These are phyloP conservation scores for Pseudomyrmex cubaensis DNA, from an alignment of 1,140 invertebrate genomes.

Conservation along the genomic window DNA sequence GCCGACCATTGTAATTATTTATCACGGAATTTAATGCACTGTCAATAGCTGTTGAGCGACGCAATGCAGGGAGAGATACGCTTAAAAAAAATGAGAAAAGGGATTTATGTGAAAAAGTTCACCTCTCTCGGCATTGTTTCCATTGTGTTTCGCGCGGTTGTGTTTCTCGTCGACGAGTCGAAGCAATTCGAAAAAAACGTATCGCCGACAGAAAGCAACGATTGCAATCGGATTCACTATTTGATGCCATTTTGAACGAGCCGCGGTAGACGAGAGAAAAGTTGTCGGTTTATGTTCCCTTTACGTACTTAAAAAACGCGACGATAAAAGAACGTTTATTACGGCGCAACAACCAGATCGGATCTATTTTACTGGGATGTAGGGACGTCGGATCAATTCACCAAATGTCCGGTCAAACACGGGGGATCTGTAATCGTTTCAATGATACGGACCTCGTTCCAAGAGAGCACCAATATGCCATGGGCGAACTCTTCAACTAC, in stretches of 20 bases:
- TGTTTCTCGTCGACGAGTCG: constrained; percentile 6
- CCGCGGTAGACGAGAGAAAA: not conserved
- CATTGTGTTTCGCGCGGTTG: not conserved
- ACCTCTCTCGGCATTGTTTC: not conserved
- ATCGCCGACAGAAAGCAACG: not conserved
- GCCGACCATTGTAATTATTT: constrained; percentile 54
- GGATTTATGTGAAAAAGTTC: constrained; percentile 13
- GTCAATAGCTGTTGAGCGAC: constrained; percentile 35
- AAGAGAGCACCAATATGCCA: constrained; percentile 24
- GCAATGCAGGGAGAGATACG: constrained; percentile 24
- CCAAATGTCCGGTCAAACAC: constrained; percentile 71
- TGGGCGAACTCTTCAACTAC: constrained; percentile 31
- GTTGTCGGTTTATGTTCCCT: constrained; percentile 4
- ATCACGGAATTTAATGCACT: constrained; percentile 41
- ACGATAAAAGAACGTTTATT: constrained; percentile 56
- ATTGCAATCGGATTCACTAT: not conserved
- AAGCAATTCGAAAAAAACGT: constrained; percentile 23
- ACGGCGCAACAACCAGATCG: constrained; percentile 61
- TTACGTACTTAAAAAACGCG: constrained; percentile 40
- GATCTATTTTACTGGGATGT: constrained; percentile 72
- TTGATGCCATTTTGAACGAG: not conserved
- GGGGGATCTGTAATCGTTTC: constrained; percentile 72
- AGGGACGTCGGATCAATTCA: constrained; percentile 72
- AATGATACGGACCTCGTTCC: constrained; percentile 73
- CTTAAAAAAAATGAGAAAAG: not conserved